Evolutionary conservation across 1,140 invertebrate genomes (phyloP).

Genomic region (Pygmarrhopalites habei): DNA sequence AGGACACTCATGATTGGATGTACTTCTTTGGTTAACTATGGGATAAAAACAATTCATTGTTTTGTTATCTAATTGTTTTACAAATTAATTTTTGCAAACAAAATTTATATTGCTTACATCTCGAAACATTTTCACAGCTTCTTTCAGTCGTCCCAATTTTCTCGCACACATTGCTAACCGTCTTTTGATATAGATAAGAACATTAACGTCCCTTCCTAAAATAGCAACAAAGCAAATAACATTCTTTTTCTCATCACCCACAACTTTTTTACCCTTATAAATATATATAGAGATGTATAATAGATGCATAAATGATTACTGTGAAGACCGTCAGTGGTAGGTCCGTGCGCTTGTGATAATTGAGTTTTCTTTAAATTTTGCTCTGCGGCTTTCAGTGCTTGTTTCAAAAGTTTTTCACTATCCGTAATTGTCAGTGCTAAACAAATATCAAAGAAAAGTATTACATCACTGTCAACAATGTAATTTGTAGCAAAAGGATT

Average conservation of each 20-base stretch:
- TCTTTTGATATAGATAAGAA: slow-evolving; percentile 90
- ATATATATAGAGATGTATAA: not conserved
- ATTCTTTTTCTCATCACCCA: not conserved
- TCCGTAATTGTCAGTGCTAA: too few relatives aligned
- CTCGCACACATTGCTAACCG: slow-evolving; percentile 93
- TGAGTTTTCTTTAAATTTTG: slow-evolving; percentile 75
- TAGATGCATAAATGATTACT: slow-evolving; percentile 54
- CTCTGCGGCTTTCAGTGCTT: slow-evolving; percentile 81
- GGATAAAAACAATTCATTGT: slow-evolving; percentile 3
- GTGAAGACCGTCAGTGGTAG: slow-evolving; percentile 67
- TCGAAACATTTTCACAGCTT: slow-evolving; percentile 94
- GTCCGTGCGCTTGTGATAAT: slow-evolving; percentile 66
- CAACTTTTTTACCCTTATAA: not conserved
- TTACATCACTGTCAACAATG: too few relatives aligned
- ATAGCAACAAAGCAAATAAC: too few relatives aligned
- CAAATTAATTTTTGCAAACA: slow-evolving; percentile 9
- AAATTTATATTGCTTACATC: slow-evolving; percentile 58
- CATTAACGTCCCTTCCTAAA: slow-evolving; percentile 78
- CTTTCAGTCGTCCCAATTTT: slow-evolving; percentile 85
- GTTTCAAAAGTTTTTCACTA: slow-evolving; percentile 78
- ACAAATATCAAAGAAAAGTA: too few relatives aligned
- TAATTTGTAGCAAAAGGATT: too few relatives aligned
- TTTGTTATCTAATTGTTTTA: not conserved
- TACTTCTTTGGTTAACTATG: slow-evolving; percentile 87
- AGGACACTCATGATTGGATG: slow-evolving; percentile 92